These are phyloP conservation scores for Tinea pellionella DNA, from an alignment of 2,888 invertebrate species.

Conservation along the genomic window DNA sequence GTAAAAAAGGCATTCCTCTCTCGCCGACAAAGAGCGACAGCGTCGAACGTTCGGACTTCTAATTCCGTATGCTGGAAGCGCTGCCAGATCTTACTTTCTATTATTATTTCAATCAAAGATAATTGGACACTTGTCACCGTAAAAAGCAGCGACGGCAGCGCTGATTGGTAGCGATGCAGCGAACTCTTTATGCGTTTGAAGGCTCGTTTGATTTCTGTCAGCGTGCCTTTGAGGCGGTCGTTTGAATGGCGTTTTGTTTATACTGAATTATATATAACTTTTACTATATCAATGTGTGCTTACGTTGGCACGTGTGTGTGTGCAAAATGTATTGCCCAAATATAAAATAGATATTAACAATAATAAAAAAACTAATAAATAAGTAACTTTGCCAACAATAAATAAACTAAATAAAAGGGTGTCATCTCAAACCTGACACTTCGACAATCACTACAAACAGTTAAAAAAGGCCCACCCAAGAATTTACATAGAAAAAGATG, in stretches of 20 bases:
- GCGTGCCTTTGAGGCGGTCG: background rate
- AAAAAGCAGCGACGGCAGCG: constrained; percentile 20
- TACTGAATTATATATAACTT: background rate
- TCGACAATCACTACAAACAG: background rate
- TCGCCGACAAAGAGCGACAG: constrained; percentile 21
- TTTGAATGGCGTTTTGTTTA: constrained; percentile 1
- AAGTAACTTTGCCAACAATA: background rate
- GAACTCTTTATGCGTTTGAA: constrained; percentile 3
- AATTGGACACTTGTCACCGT: constrained; percentile 59
- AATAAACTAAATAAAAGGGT: background rate
- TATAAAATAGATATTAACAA: too few species aligned
- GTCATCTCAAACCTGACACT: background rate
- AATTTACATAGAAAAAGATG: background rate
- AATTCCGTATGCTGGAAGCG: constrained; percentile 46
- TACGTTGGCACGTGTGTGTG: too few species aligned
- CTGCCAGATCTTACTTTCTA: constrained; percentile 34
- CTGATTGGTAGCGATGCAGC: constrained; percentile 1
- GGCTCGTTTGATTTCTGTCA: constrained; percentile 9
- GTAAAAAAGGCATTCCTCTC: constrained; percentile 35
- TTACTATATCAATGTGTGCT: background rate
- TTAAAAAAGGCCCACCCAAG: background rate
- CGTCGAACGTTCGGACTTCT: constrained; percentile 19
- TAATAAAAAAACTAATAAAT: too few species aligned
- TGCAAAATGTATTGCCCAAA: too few species aligned
- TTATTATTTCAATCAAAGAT: constrained; percentile 62